A percentile compares a stretch with the other conserved stretches of the same genome.
phyloP scores from a whole-genome alignment of 1,140 invertebrate species.

The Pemphigus obesinymphae region DNA sequence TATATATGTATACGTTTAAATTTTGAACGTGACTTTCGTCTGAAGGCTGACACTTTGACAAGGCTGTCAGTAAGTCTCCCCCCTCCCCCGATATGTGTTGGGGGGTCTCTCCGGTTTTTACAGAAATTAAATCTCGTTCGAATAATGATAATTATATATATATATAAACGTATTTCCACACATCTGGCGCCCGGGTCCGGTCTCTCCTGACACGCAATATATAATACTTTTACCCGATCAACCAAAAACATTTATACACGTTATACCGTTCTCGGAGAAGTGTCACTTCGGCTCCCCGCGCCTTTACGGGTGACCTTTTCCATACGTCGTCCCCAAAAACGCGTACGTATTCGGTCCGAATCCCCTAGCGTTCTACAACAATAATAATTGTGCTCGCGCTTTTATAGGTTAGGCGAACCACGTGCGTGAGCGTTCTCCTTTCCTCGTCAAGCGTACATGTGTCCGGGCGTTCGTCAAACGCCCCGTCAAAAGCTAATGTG shows the following conservation, averaged over 20 bases:
- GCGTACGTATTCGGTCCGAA: too few relatives aligned
- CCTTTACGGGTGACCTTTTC: not conserved
- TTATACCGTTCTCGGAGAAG: constrained; percentile 14
- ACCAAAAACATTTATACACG: constrained; percentile 28
- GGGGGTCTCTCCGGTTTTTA: constrained; percentile 23
- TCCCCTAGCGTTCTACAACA: too few relatives aligned
- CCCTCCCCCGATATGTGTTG: constrained; percentile 22
- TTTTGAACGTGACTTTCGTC: constrained; percentile 13
- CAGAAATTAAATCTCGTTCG: constrained; percentile 26
- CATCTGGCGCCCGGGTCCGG: constrained; percentile 4
- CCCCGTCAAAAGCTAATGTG: too few relatives aligned
- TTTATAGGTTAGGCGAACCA: too few relatives aligned
- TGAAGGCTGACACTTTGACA: constrained; percentile 34
- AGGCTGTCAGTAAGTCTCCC: constrained; percentile 32
- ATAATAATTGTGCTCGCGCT: not conserved
- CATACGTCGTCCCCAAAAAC: not conserved
- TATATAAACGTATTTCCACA: not conserved
- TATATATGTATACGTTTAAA: not conserved
- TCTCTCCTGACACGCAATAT: not conserved
- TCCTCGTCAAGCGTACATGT: not conserved
- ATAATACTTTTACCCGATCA: constrained; percentile 30
- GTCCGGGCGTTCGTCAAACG: not conserved
- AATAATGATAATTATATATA: not conserved
- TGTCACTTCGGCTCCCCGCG: not conserved
- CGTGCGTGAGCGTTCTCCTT: too few relatives aligned